phyloP scores from a whole-genome alignment of 2,113 vertebrate genomes.

The Nibea coibor region DNA sequence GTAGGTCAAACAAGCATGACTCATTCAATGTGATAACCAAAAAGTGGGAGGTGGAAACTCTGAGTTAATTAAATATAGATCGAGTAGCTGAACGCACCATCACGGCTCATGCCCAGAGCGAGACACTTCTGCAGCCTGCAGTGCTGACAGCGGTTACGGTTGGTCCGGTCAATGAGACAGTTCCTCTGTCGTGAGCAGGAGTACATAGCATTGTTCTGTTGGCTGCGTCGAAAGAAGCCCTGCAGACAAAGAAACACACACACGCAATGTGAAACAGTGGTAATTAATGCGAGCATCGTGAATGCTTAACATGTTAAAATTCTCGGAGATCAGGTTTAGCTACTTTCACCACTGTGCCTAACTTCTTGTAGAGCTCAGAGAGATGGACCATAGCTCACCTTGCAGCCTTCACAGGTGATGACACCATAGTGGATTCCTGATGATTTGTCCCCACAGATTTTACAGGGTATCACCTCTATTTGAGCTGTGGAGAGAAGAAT shows the following conservation, averaged over 20 bases:
- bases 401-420: constrained; percentile 90
- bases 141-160: constrained; percentile 95
- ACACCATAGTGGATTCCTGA: constrained; percentile 95
- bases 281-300: not conserved
- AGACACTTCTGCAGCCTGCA: constrained; percentile 95
- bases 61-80: constrained; percentile 50
- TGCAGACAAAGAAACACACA: constrained; percentile 50
- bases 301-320: not conserved
- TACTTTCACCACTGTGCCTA: not conserved
- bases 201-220: constrained; percentile 94
- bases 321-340: not conserved
- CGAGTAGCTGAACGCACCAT: constrained; percentile 83
- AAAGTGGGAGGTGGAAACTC: constrained; percentile 25
- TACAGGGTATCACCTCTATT: constrained; percentile 95
- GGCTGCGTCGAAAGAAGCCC: constrained; percentile 93
- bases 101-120: constrained; percentile 92
- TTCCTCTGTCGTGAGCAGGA: constrained; percentile 94
- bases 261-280: not conserved
- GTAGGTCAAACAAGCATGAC: not conserved
- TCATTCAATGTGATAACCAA: not conserved
- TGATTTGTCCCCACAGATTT: constrained; percentile 95
- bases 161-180: constrained; percentile 93
- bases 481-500: constrained; percentile 83
- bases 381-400: constrained; percentile 69
- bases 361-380: not conserved